These are phyloP conservation scores for Plecturocebus donacophilus DNA, from an alignment of 2,113 vertebrate genomes.

Conservation along the genomic window DNA sequence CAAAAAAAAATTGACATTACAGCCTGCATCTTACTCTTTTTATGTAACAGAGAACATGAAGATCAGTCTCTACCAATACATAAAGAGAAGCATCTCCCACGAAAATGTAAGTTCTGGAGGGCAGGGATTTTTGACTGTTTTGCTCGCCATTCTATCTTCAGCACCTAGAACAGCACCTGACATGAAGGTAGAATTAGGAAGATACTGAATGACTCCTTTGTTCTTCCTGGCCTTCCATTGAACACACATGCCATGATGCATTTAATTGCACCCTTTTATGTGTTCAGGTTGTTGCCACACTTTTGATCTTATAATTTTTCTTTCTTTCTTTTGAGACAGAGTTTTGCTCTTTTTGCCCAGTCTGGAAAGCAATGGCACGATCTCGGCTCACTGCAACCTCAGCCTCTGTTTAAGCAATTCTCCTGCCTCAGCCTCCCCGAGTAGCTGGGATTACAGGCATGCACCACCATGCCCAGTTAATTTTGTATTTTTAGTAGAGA, in stretches of 20 bases:
- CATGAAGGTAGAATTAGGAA: not conserved
- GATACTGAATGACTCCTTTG: not conserved
- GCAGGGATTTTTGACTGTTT: not conserved
- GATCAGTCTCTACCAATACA: not conserved
- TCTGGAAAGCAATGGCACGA: too few species aligned
- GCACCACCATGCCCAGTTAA: too few species aligned
- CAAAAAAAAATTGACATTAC: too few species aligned
- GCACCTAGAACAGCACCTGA: not conserved
- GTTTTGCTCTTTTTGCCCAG: too few species aligned
- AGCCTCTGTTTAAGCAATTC: too few species aligned
- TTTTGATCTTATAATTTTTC: not conserved
- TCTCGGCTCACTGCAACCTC: too few species aligned
- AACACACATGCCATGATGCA: accelerated
- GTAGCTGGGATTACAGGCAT: too few species aligned
- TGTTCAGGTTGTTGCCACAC: not conserved
- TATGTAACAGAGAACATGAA: not conserved
- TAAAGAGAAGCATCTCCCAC: not conserved
- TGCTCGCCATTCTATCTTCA: not conserved
- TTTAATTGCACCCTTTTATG: not conserved
- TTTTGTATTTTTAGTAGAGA: too few species aligned
- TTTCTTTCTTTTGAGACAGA: too few species aligned
- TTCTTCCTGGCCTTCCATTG: accelerated
- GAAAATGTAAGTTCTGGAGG: not conserved
- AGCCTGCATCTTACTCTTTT: not conserved
- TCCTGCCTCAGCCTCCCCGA: too few species aligned